Base-by-base conservation (phyloP, 2,888 invertebrate genomes). In the Laothoe populi region DNA sequence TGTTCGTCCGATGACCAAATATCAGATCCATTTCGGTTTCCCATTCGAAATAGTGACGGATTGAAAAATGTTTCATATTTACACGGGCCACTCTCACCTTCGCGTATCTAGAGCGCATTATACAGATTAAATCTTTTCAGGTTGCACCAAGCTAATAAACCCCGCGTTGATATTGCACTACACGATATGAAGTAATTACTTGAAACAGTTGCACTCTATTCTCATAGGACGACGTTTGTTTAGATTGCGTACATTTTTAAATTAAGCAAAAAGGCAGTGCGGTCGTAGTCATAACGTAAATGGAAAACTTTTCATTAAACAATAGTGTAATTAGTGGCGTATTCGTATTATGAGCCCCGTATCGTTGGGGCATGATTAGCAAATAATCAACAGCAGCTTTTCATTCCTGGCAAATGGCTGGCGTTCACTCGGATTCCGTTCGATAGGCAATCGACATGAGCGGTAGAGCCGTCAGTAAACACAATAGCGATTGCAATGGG, bases 371-470 rank as follows among this genome's bases (percentile, higher is more conserved):
- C 75, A 80, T 83, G 78, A 85, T 87, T 85, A 85, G 81, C 77
- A 78, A 79, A 82, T 82, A 82, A 84, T 82, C 75, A 80, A 79
- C 66, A 70, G 76, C 63, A 72, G 74, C 75, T 72, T 79, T 84
- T 86, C 81, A 86, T 83, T 82, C 75, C 77, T 72, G 71, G 77
- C 79, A 82, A 85, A 82, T 79, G 83, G 79, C 76, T 73, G 73
- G 71, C 75, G 71, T 72, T 74, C 70, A 74, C 74, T 78, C 81
- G 77, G 79, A 75, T 83, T 81, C 80, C 81, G 74, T 79, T 80
- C 83, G 81, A 88, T 85, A 84, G 85, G 77, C 86, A 85, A 88
- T 88, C 87, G 85, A 90, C 90, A 88, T 82, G 87, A 84, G 80
- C 86, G 73, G 81, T 83, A 78, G 83, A 91, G 91, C 85, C 84